Percentiles rank a stretch among this genome's conserved stretches.
Evolutionary conservation across 2,113 vertebrate genomes (phyloP).

Genomic region (Patagioenas fasciata): DNA sequence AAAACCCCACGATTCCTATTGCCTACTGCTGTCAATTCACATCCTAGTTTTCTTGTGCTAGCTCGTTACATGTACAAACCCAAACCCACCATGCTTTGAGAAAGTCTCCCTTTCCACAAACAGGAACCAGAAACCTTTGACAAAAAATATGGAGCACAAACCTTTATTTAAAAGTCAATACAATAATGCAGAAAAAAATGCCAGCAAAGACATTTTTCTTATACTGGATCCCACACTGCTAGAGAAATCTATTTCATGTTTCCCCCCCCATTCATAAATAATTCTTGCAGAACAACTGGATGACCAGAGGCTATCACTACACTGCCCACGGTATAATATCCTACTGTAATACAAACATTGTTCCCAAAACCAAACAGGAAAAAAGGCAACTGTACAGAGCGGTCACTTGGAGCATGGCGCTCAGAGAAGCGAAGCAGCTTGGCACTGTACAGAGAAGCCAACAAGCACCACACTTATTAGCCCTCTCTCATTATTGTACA

Average conservation of each 20-base stretch:
- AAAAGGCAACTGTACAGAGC: not conserved
- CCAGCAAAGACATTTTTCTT: not conserved
- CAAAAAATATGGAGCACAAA: not conserved
- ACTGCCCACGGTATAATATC: not conserved
- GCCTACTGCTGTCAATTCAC: not conserved
- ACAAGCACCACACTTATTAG: conserved; percentile 45
- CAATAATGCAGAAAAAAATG: not conserved
- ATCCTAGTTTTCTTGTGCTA: not conserved
- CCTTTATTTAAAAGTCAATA: not conserved
- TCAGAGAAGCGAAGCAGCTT: not conserved
- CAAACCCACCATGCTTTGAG: not conserved
- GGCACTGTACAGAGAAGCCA: conserved; percentile 14
- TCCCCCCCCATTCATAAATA: not conserved
- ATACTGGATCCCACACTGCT: not conserved
- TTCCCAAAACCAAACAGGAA: conserved; percentile 45
- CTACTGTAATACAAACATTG: not conserved
- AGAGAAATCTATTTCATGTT: not conserved
- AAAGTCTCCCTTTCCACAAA: not conserved
- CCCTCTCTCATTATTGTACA: not conserved
- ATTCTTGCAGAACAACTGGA: not conserved
- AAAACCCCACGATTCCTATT: not conserved
- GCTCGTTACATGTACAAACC: accelerated
- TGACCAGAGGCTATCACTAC: not conserved
- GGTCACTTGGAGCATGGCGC: not conserved
- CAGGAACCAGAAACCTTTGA: not conserved